Evolutionary conservation across 2,113 vertebrate species (phyloP).

Genomic region (Lanius collurio): DNA sequence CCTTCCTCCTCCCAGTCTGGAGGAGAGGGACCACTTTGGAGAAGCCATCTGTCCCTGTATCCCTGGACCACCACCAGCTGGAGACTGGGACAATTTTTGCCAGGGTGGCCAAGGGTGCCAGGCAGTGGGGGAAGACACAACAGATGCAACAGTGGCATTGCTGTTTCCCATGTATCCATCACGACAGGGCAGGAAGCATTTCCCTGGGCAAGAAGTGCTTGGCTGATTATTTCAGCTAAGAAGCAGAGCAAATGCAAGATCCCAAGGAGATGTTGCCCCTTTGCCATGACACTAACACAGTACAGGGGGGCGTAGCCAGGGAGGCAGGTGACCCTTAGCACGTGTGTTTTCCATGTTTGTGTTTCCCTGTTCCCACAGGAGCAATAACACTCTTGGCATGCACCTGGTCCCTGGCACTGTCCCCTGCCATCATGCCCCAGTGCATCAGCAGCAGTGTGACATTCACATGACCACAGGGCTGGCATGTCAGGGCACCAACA

Average conservation of each 20-base stretch:
- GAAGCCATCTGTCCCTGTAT: neutral
- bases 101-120: neutral
- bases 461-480: neutral
- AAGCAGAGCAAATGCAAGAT: neutral
- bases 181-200: fast-evolving
- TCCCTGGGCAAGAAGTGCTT: neutral
- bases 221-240: neutral
- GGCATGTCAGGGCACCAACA: fast-evolving
- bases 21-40: neutral
- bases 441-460: constrained; percentile 16
- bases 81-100: neutral
- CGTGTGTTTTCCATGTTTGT: neutral
- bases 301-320: fast-evolving
- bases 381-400: neutral
- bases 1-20: neutral
- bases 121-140: neutral
- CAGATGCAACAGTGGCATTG: too few species aligned
- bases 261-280: neutral
- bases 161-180: neutral
- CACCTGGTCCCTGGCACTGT: fast-evolving
- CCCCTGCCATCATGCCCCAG: neutral
- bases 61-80: neutral
- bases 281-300: neutral
- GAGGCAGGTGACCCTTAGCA: neutral
- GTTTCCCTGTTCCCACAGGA: neutral